A percentile compares a stretch with the other conserved stretches of the same genome.
Conservation (phyloP, 2,797 vertebrate genomes). For the Protosalanx chinensis region DNA sequence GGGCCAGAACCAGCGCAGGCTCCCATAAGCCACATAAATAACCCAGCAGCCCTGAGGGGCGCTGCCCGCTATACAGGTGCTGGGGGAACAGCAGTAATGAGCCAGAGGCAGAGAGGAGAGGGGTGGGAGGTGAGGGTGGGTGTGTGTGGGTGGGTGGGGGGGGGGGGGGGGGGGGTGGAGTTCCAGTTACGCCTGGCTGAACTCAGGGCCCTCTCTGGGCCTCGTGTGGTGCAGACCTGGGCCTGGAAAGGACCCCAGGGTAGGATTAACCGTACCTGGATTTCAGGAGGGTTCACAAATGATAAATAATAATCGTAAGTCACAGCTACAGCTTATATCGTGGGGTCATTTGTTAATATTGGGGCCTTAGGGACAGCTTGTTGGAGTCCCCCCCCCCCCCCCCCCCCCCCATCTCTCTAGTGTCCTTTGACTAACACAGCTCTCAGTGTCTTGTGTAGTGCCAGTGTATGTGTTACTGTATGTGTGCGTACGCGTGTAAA, state of each 20-base stretch:
- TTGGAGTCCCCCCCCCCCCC: constrained; percentile 43
- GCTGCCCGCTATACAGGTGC: constrained; percentile 35
- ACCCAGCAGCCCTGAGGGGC: constrained; percentile 41
- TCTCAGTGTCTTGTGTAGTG: constrained; percentile 21
- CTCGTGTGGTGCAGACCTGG: constrained; percentile 34
- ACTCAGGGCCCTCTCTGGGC: constrained; percentile 42
- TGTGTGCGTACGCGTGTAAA: background rate
- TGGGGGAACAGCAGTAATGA: constrained; percentile 44
- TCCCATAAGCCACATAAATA: constrained; percentile 46
- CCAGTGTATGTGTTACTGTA: background rate
- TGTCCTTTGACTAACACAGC: constrained; percentile 51
- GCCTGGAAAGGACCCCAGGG: constrained; percentile 54
- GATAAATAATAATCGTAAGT: constrained; percentile 71
- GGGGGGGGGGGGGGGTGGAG: constrained; percentile 1
- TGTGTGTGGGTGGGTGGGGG: background rate
- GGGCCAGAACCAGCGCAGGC: constrained; percentile 32
- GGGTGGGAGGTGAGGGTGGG: background rate
- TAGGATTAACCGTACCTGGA: constrained; percentile 57
- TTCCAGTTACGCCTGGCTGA: constrained; percentile 9
- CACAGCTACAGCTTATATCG: constrained; percentile 55
- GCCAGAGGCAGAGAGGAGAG: constrained; percentile 24
- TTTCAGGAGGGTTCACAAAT: constrained; percentile 61
- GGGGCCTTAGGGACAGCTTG: constrained; percentile 46
- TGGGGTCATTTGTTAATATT: constrained; percentile 53
- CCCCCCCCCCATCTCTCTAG: constrained; percentile 3